Evolutionary conservation across 2,797 vertebrate genomes (phyloP).

Genomic region (Protosalanx chinensis): DNA sequence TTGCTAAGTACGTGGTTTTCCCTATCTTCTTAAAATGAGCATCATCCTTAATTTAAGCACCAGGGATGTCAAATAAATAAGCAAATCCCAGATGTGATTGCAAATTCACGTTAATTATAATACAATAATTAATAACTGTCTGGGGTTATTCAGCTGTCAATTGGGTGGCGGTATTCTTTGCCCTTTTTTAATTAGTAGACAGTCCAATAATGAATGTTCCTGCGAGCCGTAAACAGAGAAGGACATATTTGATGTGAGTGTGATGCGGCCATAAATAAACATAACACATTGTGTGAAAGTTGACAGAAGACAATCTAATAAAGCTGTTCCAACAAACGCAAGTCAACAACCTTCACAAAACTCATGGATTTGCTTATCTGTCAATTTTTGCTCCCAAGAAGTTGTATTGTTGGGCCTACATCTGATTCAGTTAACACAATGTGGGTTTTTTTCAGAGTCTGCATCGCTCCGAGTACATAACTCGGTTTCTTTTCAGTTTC

Average conservation of each 20-base stretch:
- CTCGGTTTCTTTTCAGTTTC: no score
- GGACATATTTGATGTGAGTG: conserved; percentile 36
- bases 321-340: background rate
- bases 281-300: background rate
- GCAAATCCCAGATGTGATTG: conserved; percentile 25
- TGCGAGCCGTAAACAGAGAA: conserved; percentile 44
- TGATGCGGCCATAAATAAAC: background rate
- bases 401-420: background rate
- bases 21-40: background rate
- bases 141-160: conserved; percentile 57
- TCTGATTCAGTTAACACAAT: background rate
- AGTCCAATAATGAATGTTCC: conserved; percentile 53
- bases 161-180: conserved; percentile 52
- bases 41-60: conserved; percentile 1
- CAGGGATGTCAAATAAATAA: conserved; percentile 12
- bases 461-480: no score
- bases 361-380: background rate
- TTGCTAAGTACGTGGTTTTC: conserved; percentile 22
- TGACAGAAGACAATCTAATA: background rate
- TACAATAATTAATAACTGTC: conserved; percentile 57
- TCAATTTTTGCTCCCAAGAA: background rate
- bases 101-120: conserved; percentile 61
- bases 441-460: no score
- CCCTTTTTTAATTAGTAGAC: conserved; percentile 60
- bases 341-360: background rate